Percentiles rank a stretch among this genome's conserved stretches.
These are phyloP conservation scores for Dicrostonyx torquatus DNA, from an alignment of 2,797 vertebrate species.

Conservation along the genomic window DNA sequence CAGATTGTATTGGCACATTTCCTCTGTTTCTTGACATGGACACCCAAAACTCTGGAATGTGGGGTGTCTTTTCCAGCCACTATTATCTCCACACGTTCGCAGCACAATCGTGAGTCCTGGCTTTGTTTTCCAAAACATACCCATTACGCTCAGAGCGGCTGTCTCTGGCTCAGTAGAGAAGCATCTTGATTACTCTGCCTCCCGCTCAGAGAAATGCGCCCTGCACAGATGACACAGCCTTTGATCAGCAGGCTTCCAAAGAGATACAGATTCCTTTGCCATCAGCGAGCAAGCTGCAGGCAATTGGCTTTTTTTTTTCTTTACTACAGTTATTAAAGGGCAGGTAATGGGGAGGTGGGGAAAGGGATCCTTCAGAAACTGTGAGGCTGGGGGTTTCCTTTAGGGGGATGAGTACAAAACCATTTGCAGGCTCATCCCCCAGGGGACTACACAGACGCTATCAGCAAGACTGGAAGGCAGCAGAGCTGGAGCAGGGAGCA, in stretches of 20 bases:
- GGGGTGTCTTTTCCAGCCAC: slow-evolving; percentile 7
- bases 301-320: background rate
- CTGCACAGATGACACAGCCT: slow-evolving; percentile 62
- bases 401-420: slow-evolving; percentile 21
- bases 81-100: slow-evolving; percentile 40
- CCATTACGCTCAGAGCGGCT: slow-evolving; percentile 46
- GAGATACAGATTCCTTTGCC: slow-evolving; percentile 59
- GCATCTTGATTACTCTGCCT: slow-evolving; percentile 58
- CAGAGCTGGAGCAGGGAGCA: background rate
- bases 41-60: slow-evolving; percentile 67
- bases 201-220: slow-evolving; percentile 48
- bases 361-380: background rate
- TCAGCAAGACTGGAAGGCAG: background rate
- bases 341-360: background rate
- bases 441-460: background rate
- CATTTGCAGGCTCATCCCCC: background rate
- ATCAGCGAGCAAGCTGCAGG: slow-evolving; percentile 38
- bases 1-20: slow-evolving; percentile 77
- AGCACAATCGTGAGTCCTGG: background rate
- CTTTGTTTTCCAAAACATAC: slow-evolving; percentile 66
- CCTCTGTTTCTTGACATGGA: slow-evolving; percentile 64
- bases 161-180: slow-evolving; percentile 52
- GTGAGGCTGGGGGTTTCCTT: background rate
- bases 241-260: slow-evolving; percentile 68
- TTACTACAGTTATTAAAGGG: slow-evolving; percentile 16